phyloP scores from a whole-genome alignment of 2,113 vertebrate species.

The Daubentonia madagascariensis region DNA sequence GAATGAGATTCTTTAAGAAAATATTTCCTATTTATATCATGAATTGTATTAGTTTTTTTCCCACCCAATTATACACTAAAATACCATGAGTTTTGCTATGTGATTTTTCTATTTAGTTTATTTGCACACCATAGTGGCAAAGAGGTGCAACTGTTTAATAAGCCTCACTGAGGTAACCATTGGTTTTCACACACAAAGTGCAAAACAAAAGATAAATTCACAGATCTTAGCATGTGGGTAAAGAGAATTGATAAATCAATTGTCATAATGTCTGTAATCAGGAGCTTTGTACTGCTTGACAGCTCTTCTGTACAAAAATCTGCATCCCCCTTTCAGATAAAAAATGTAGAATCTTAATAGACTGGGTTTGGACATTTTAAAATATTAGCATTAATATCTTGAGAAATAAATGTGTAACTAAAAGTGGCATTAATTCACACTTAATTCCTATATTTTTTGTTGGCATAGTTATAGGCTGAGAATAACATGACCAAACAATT shows the following conservation, averaged over 20 bases:
- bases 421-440: not conserved
- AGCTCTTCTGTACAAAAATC: not conserved
- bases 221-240: not conserved
- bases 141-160: not conserved
- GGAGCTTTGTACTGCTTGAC: accelerated
- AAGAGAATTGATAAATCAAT: accelerated
- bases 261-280: accelerated
- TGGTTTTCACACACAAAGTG: not conserved
- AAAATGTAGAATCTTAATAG: not conserved
- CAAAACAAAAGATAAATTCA: not conserved
- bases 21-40: not conserved
- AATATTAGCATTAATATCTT: not conserved
- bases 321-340: not conserved
- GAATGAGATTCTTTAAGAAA: not conserved
- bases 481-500: not conserved
- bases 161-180: not conserved
- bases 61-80: not conserved
- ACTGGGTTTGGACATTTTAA: not conserved
- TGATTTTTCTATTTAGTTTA: not conserved
- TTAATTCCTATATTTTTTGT: not conserved
- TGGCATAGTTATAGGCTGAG: not conserved
- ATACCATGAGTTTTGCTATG: accelerated
- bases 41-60: not conserved
- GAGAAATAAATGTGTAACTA: not conserved
- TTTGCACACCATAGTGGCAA: not conserved